phyloP scores from a whole-genome alignment of 2,888 invertebrate genomes.

The Electrophaes corylata region DNA sequence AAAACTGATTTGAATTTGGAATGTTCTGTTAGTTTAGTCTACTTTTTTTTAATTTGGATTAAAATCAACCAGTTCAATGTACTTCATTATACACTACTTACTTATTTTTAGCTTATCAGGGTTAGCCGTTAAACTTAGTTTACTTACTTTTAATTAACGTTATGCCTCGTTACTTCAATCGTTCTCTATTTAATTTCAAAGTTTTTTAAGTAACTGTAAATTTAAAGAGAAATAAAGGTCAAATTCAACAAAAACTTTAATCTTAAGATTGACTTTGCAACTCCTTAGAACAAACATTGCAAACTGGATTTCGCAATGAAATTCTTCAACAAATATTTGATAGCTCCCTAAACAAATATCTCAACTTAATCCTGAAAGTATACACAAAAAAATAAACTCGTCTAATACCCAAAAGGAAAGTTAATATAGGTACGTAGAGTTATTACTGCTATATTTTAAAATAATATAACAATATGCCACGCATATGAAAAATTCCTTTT shows the following conservation, averaged over 20 bases:
- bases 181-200: neutral
- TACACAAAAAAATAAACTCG: constrained; percentile 45
- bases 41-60: neutral
- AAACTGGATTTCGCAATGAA: constrained; percentile 44
- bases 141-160: neutral
- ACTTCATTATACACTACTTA: neutral
- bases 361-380: constrained; percentile 50
- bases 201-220: neutral
- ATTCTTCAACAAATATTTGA: constrained; percentile 51
- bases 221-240: constrained; percentile 14
- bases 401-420: constrained; percentile 26
- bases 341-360: constrained; percentile 53
- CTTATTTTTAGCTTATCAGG: neutral
- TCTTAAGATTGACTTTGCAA: constrained; percentile 35
- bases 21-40: neutral
- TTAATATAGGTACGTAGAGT: constrained; percentile 32
- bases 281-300: constrained; percentile 42
- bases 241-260: constrained; percentile 19
- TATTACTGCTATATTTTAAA: constrained; percentile 58
- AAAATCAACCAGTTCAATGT: neutral
- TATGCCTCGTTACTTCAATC: too few relatives aligned
- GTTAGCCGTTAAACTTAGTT: neutral
- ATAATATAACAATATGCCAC: constrained; percentile 62
- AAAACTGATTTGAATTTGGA: constrained; percentile 16
- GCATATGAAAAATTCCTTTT: constrained; percentile 72